Conservation (phyloP, 1,140 invertebrate genomes). For the Leptinotarsa defecta region DNA sequence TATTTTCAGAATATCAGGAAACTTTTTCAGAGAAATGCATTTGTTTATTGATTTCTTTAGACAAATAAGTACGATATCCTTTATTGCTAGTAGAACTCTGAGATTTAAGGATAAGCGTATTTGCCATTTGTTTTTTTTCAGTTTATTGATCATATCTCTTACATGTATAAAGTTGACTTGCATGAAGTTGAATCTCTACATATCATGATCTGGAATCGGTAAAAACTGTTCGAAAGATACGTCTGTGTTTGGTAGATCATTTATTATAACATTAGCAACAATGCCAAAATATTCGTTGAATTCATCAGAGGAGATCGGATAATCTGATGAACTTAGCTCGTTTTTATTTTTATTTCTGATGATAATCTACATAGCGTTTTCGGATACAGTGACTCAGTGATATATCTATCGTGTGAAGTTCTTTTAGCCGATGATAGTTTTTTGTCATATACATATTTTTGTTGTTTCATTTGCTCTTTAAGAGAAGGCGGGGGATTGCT, state of each 20-base stretch:
- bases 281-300: constrained; percentile 11
- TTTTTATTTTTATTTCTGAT: constrained; percentile 7
- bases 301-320: neutral
- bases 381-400: neutral
- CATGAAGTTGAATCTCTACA: no score
- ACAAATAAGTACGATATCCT: no score
- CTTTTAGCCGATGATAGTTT: neutral
- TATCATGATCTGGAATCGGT: neutral
- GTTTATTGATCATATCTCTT: no score
- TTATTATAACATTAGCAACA: constrained; percentile 11
- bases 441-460: neutral
- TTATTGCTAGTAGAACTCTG: no score
- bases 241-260: no score
- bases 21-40: no score
- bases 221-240: no score
- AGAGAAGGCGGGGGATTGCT: neutral
- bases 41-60: no score
- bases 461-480: constrained; percentile 1
- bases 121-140: no score
- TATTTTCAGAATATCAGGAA: no score
- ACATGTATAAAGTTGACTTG: no score
- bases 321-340: neutral
- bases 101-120: no score
- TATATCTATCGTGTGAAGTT: constrained; percentile 6
- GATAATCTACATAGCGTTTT: constrained; percentile 13